These are phyloP conservation scores for Onychostruthus taczanowskii DNA, from an alignment of 2,113 vertebrate species.

Conservation along the genomic window DNA sequence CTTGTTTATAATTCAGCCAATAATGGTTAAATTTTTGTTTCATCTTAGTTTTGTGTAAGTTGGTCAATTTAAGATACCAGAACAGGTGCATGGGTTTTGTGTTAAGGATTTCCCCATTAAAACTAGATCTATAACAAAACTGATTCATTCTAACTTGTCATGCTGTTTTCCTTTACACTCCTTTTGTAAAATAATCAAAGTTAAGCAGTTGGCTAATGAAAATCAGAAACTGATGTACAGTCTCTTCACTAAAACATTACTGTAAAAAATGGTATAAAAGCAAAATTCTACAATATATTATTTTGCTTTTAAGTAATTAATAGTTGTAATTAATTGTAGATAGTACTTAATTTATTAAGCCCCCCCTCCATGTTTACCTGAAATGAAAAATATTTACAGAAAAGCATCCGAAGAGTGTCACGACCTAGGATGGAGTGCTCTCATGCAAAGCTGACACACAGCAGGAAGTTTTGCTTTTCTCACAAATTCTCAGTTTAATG, in stretches of 20 bases:
- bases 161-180: background rate
- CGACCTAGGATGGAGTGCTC: conserved; percentile 38
- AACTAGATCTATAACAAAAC: background rate
- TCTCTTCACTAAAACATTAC: background rate
- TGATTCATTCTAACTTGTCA: background rate
- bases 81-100: background rate
- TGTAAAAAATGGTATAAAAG: background rate
- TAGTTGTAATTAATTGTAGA: background rate
- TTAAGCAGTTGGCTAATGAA: background rate
- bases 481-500: conserved; percentile 59
- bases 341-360: background rate
- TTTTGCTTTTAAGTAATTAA: background rate
- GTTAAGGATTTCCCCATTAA: background rate
- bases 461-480: conserved; percentile 63
- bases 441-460: conserved; percentile 59
- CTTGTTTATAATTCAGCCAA: conserved; percentile 31
- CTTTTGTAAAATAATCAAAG: background rate
- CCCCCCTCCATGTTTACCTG: background rate
- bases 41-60: background rate
- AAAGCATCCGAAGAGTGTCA: background rate
- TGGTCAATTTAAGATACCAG: background rate
- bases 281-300: background rate
- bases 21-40: background rate
- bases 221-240: background rate
- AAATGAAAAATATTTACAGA: background rate